A percentile compares a stretch with the other conserved stretches of the same genome.
phyloP scores from a whole-genome alignment of 2,888 invertebrate genomes.

The Euplexia lucipara region DNA sequence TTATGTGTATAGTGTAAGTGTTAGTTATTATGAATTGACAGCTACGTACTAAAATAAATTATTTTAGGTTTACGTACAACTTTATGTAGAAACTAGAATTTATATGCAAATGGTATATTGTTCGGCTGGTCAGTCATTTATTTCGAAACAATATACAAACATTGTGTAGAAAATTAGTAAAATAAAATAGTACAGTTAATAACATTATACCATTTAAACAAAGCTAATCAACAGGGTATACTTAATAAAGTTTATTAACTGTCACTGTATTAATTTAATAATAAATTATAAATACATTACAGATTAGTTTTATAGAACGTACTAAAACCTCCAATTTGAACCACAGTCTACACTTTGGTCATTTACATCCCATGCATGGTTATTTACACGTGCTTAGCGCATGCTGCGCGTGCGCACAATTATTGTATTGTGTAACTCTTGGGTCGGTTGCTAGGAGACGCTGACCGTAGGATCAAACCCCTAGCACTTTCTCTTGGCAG shows the following conservation, averaged over 20 bases:
- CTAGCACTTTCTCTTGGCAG: conserved; percentile 36
- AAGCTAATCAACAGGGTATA: too few species aligned
- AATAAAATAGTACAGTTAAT: too few species aligned
- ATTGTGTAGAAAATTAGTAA: too few species aligned
- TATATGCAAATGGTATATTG: too few species aligned
- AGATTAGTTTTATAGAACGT: conserved; percentile 1
- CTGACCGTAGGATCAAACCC: conserved; percentile 15
- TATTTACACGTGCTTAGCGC: neutral
- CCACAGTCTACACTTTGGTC: neutral
- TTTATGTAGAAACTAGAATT: too few species aligned
- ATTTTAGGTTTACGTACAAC: too few species aligned
- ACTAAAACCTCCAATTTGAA: too few species aligned
- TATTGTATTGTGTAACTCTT: conserved; percentile 37
- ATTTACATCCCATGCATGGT: conserved; percentile 18
- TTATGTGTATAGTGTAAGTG: conserved; percentile 10
- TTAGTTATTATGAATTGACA: conserved; percentile 10
- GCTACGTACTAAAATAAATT: conserved; percentile 6
- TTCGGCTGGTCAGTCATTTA: too few species aligned
- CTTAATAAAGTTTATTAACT: too few species aligned
- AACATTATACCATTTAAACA: too few species aligned
- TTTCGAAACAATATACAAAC: too few species aligned
- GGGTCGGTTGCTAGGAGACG: neutral
- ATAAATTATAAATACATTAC: conserved; percentile 30
- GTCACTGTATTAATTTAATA: conserved; percentile 6
- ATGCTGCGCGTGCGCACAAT: conserved; percentile 27